Base-by-base conservation (phyloP, 2,113 vertebrate genomes). In the Astatoreochromis straeleni region DNA sequence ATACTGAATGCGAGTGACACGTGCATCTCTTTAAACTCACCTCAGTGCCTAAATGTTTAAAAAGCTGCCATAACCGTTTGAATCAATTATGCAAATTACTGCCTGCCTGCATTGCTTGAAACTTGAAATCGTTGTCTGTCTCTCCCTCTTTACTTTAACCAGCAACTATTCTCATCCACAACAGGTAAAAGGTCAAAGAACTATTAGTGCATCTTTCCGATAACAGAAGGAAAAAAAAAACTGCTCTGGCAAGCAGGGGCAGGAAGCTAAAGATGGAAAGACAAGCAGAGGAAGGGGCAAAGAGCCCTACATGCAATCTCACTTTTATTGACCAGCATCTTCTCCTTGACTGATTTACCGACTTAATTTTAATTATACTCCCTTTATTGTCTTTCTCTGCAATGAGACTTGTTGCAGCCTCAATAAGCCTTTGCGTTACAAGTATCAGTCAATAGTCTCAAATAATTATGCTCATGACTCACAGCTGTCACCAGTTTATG, bases 401-500 rank as follows among this genome's bases (percentile, higher is more conserved):
- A 70, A 35, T 45, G 31, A 13, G 31, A 81, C 85, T 60, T 83
- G 85, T 81, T 49, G 3, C 82, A 75, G 33, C 73, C 57, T 87
- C 80, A 86, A 70, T 89, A 47, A 82, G 68, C 78, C 80, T 81
- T 85, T 84, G 81, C 87, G 42, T 89, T 85, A 80, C 73, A 82
- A 83, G 78, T 58, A 82, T 85, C 87, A 40, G 81, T 94, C 91
- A 92, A 92, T 91, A 88, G 58, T 85, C 82, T 91, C 80, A 87
- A 92, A 90, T 88, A 93, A 87, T 87, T 89, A 81, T 6, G 40
- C 54, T 83, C 90, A 84, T 90, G 88, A 93, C 89, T 93, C 88
- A 91, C 55, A 87, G 81, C 87, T 87, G 92, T 91, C 87, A 81
- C 86, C 81, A 80, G 81, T 88, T 93, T 92, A 92, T 82, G 49